Base-by-base conservation (phyloP, 2,113 vertebrate species). In the Podarcis muralis region DNA sequence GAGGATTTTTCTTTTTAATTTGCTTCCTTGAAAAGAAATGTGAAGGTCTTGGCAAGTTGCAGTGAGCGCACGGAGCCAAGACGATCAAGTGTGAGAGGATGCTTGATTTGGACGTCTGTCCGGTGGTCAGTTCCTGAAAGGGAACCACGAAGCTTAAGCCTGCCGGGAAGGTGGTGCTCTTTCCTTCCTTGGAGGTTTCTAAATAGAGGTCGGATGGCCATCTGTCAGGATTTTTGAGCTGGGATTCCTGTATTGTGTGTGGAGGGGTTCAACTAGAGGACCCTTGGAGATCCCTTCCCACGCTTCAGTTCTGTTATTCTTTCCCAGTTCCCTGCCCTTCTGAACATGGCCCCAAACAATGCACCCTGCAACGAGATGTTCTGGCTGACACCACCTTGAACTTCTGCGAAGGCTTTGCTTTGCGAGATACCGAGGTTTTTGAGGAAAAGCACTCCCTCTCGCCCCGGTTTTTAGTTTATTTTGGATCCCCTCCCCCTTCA, bases 1-100 rank as follows among this genome's bases (percentile, higher is more conserved):
- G 72, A 66, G 25, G 43, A 68, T n/a, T 85, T 87, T 32, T 48
- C 48, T 53, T 53, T 53, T 53, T 53, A 53, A 16, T 5, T 85
- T 23, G 11, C 74, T 79, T 91, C 90, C 74, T 85, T 6, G 53
- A 9, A 77, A 75, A 57, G 85, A 83, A 79, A 65, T 65, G 83
- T 0, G 8, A 66, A 71, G 83, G 88, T 32, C 9, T 22, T 89
- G 90, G 78, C 84, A 76, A 11, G 18, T 22, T 53, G 23, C 57
- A 40, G 0, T 18, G 7, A 15, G 69, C 0, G 1, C 83, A 40
- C 18, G 18, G 22, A 4, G 11, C 32, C 43, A 4, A 6, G 57
- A 57, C 0, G 18, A 23, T 62, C 30, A 3, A 20, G 78, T 62
- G 20, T 16, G 23, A 6, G 22, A 6, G 80, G 23, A 30, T 22